phyloP scores from a whole-genome alignment of 2,888 invertebrate genomes.

The Agapostemon virescens region DNA sequence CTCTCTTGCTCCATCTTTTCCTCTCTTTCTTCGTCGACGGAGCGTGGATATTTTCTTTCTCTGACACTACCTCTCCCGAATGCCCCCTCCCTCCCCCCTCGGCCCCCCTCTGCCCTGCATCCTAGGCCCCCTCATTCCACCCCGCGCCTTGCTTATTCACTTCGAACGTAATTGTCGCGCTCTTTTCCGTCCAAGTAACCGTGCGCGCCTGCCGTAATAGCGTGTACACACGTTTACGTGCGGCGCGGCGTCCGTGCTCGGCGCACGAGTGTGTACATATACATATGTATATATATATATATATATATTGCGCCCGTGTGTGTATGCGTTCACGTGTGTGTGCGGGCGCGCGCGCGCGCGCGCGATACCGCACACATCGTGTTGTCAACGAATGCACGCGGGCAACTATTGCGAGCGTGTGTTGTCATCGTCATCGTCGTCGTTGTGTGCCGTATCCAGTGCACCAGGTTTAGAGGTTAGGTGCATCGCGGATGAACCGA shows the following conservation, averaged over 20 bases:
- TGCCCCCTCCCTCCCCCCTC: not conserved
- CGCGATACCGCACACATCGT: conserved; percentile 20
- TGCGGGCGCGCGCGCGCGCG: not conserved
- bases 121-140: not conserved
- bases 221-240: conserved; percentile 35
- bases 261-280: not conserved
- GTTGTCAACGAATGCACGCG: conserved; percentile 65
- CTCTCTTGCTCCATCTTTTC: not conserved
- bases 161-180: conserved; percentile 56
- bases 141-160: conserved; percentile 50
- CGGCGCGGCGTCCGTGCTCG: not conserved
- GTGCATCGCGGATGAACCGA: conserved; percentile 14
- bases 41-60: conserved; percentile 45
- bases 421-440: conserved; percentile 59
- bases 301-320: no score
- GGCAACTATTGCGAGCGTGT: conserved; percentile 57
- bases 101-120: not conserved
- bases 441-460: conserved; percentile 37
- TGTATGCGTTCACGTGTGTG: no score
- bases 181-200: conserved; percentile 60
- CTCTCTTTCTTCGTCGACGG: not conserved
- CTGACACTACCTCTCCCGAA: conserved; percentile 25
- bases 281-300: not conserved
- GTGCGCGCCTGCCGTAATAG: conserved; percentile 60
- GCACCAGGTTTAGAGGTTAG: conserved; percentile 56